Base-by-base conservation (phyloP, 2,797 vertebrate genomes). In the Aplochiton taeniatus region DNA sequence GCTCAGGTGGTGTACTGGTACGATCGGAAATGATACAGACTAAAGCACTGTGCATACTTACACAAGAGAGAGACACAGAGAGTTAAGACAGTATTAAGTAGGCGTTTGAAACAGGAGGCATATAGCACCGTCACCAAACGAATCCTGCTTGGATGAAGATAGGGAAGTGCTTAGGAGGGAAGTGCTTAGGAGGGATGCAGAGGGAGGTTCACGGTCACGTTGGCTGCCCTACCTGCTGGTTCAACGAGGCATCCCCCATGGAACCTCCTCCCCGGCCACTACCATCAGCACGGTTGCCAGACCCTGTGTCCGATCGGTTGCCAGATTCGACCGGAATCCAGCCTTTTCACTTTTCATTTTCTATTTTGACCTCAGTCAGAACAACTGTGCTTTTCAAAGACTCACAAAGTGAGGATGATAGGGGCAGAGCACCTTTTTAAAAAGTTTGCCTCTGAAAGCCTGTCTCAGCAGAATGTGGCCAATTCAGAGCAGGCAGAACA, bases 381-480 rank as follows among this genome's bases (percentile, higher is more conserved):
- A 31, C 31, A 31, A 31, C 6, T 31, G 31, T 31, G 31, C 6
- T 31, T 31, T 31, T 31, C 31, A 31, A 31, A 3, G 6, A 6
- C 31, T 31, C 31, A 31, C 6, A 3, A 31, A 31, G 31, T 31
- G 6, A 31, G n/a, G 6, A 16, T 52, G 50, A 52, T 52, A 16
- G 8, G 50, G 50, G n/a, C 50, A 52, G n/a, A n/a, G n/a, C n/a
- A n/a, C n/a, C n/a, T n/a, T n/a, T n/a, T n/a, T n/a, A n/a, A n/a
- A n/a, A n/a, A n/a, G n/a, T 17, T 45, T 9, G 8, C 12, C 1
- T 48, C 19, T 60, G 47, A 80, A 77, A 82, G 79, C 70, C 82
- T 72, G 83, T 81, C 85, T 87, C 84, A 79, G 83, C 85, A 77
- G 66, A 82, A 86, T 79, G 69, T n/a, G 31, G 73, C 58, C 46